Conservation (phyloP, 1,140 invertebrate genomes). For the Lepidotrigona ventralis region DNA sequence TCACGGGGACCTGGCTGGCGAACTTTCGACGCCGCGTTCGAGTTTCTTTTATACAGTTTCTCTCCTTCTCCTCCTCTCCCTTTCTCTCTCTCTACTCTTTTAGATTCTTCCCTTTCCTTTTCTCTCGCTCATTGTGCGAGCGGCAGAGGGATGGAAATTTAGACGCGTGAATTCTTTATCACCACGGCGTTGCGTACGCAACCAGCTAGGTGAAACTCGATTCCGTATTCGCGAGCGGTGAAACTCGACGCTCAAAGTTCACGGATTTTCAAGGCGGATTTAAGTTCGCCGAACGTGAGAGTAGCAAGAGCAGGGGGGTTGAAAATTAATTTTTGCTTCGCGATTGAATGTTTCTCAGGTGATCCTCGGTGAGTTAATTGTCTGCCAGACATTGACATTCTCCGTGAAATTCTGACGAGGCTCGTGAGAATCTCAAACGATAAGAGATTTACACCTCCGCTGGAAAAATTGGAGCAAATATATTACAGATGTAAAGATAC, state of each 20-base stretch:
- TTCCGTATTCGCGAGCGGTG: not conserved
- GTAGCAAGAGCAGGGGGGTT: too few relatives aligned
- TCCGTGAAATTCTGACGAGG: not conserved
- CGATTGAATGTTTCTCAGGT: too few relatives aligned
- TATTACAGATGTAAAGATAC: too few relatives aligned
- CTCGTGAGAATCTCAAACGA: too few relatives aligned
- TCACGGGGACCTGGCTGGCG: not conserved
- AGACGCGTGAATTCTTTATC: conserved; percentile 10
- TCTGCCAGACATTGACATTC: too few relatives aligned
- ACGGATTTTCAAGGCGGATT: not conserved
- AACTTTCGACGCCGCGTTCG: conserved; percentile 2
- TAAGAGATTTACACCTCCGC: too few relatives aligned
- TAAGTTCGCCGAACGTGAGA: not conserved
- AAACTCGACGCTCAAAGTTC: not conserved
- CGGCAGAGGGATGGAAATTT: not conserved
- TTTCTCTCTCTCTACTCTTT: too few relatives aligned
- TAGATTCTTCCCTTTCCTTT: too few relatives aligned
- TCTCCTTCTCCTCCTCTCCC: too few relatives aligned
- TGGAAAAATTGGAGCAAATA: too few relatives aligned
- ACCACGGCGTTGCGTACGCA: not conserved
- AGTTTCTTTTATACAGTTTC: not conserved
- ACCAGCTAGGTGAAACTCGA: not conserved
- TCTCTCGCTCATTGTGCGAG: not conserved
- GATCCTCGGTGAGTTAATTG: too few relatives aligned
- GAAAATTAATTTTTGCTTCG: not conserved